Percentiles rank a stretch among this genome's conserved stretches.
Evolutionary conservation across 1,140 invertebrate genomes (phyloP).

Genomic region (Pachyrhynchus sulphureomaculatus): DNA sequence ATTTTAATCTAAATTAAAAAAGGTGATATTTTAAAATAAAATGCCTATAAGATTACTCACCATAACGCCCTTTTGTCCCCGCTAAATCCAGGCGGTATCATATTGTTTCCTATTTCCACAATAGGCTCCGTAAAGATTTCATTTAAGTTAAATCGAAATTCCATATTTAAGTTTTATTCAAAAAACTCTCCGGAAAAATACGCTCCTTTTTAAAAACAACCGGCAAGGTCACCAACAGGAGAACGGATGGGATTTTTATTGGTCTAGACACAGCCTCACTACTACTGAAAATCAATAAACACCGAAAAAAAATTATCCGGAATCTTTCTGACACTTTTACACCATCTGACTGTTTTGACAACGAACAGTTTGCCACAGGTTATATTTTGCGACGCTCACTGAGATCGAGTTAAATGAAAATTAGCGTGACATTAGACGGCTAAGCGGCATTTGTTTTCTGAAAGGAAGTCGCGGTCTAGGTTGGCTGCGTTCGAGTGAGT

Average conservation of each 20-base stretch:
- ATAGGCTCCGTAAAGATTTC: slow-evolving; percentile 59
- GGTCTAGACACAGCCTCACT: too few relatives aligned
- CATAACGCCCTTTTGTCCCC: slow-evolving; percentile 57
- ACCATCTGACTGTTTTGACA: too few relatives aligned
- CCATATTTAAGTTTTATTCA: slow-evolving; percentile 50
- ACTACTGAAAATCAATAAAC: too few relatives aligned
- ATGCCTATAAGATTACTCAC: slow-evolving; percentile 52
- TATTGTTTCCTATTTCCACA: slow-evolving; percentile 60
- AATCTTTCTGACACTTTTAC: too few relatives aligned
- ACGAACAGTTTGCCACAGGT: neutral
- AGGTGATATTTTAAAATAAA: neutral
- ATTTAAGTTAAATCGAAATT: slow-evolving; percentile 64
- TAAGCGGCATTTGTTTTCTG: slow-evolving; percentile 3
- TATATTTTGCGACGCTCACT: neutral
- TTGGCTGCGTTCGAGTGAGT: neutral
- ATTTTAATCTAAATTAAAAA: neutral
- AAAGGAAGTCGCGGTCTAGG: slow-evolving; percentile 10
- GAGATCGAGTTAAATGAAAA: neutral
- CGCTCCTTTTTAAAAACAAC: too few relatives aligned
- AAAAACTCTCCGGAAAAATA: slow-evolving; percentile 3
- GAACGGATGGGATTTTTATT: neutral
- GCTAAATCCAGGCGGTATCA: slow-evolving; percentile 61
- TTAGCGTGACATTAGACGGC: neutral
- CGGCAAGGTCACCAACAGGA: neutral
- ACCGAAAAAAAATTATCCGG: too few relatives aligned